These are phyloP conservation scores for Altica lythri DNA, from an alignment of 2,888 invertebrate species.

Conservation along the genomic window DNA sequence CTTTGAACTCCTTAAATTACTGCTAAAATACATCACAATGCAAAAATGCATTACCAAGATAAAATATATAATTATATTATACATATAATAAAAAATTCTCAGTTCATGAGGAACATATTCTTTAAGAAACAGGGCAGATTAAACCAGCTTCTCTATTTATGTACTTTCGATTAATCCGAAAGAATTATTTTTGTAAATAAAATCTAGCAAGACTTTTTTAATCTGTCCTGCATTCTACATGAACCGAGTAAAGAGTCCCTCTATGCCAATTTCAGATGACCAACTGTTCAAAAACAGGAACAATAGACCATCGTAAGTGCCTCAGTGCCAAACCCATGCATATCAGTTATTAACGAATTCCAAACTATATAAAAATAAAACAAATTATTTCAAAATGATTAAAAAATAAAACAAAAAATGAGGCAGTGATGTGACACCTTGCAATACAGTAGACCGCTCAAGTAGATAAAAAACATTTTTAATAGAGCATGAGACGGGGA, in stretches of 20 bases:
- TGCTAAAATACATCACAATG: slow-evolving; percentile 68
- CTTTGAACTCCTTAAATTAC: slow-evolving; percentile 57
- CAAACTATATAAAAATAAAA: slow-evolving; percentile 38
- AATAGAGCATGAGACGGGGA: slow-evolving; percentile 39
- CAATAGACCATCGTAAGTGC: slow-evolving; percentile 35
- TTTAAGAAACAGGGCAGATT: slow-evolving; percentile 26
- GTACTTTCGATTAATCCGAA: slow-evolving; percentile 13
- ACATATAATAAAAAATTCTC: slow-evolving; percentile 56
- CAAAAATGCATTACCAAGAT: slow-evolving; percentile 79
- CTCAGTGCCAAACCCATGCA: slow-evolving; percentile 53
- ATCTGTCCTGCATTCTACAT: slow-evolving; percentile 40
- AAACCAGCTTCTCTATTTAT: slow-evolving; percentile 11
- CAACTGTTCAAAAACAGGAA: slow-evolving; percentile 31
- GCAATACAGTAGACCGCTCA: slow-evolving; percentile 35
- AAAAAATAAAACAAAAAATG: slow-evolving; percentile 38
- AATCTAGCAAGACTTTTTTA: slow-evolving; percentile 13
- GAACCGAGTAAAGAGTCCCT: slow-evolving; percentile 53
- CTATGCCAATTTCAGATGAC: slow-evolving; percentile 47
- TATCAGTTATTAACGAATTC: slow-evolving; percentile 37
- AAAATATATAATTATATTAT: slow-evolving; percentile 73
- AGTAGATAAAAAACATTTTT: slow-evolving; percentile 50
- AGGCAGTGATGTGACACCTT: slow-evolving; percentile 52
- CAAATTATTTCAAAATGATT: slow-evolving; percentile 4
- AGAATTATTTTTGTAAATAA: slow-evolving; percentile 13
- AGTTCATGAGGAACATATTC: slow-evolving; percentile 51